phyloP scores from a whole-genome alignment of 1,140 invertebrate genomes.

The Marisa cornuarietis region DNA sequence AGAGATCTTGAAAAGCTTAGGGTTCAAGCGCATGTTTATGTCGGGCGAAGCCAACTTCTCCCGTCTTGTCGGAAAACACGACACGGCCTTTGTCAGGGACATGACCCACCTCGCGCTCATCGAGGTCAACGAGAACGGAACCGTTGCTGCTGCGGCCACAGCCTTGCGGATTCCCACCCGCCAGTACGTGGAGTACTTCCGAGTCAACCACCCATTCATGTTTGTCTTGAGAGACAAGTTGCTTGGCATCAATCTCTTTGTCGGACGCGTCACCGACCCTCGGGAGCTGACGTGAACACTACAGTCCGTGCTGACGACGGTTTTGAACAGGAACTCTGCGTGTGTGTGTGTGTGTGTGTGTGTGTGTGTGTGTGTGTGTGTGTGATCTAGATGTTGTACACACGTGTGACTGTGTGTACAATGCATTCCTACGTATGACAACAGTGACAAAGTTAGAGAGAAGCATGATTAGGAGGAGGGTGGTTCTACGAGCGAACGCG shows the following conservation, averaged over 20 bases:
- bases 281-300: background rate
- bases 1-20: constrained; percentile 6
- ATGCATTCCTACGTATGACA: background rate
- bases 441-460: too few relatives aligned
- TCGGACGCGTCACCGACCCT: constrained; percentile 18
- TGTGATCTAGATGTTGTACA: background rate
- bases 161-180: background rate
- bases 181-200: constrained; percentile 2
- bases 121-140: constrained; percentile 25
- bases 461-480: too few relatives aligned
- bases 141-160: constrained; percentile 14
- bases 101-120: constrained; percentile 12
- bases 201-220: constrained; percentile 26
- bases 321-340: background rate
- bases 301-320: too few relatives aligned
- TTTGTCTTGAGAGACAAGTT: constrained; percentile 23
- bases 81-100: background rate
- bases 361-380: constrained; percentile 9
- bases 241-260: constrained; percentile 15
- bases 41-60: constrained; percentile 13
- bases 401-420: background rate
- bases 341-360: constrained; percentile 1
- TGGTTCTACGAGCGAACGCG: too few relatives aligned
- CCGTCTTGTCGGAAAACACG: background rate
- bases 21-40: constrained; percentile 17